Conservation (phyloP, 2,113 vertebrate genomes). For the Coreoperca whiteheadi region DNA sequence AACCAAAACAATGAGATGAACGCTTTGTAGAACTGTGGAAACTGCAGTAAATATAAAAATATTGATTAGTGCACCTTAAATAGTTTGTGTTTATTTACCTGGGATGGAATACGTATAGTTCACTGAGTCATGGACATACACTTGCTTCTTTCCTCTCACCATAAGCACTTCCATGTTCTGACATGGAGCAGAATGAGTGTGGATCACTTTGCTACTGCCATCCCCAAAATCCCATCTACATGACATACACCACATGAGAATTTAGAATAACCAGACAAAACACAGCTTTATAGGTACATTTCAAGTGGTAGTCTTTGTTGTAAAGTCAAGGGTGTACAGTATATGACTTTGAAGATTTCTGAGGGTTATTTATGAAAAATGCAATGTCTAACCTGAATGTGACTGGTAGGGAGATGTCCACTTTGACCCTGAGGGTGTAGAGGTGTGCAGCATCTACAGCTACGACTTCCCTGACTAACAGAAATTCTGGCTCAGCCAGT, state of each 20-base stretch:
- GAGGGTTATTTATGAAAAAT: neutral
- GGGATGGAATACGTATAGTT: constrained; percentile 75
- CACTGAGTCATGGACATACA: constrained; percentile 70
- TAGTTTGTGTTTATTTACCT: constrained; percentile 73
- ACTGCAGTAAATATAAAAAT: neutral
- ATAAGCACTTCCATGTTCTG: constrained; percentile 35
- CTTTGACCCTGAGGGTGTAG: constrained; percentile 77
- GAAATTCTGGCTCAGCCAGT: constrained; percentile 73
- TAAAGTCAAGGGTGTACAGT: neutral
- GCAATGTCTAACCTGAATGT: constrained; percentile 76
- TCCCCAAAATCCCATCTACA: constrained; percentile 87
- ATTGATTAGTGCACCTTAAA: neutral
- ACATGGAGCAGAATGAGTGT: constrained; percentile 66
- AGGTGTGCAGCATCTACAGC: constrained; percentile 59
- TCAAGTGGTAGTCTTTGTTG: neutral
- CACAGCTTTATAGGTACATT: neutral
- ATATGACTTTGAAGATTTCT: neutral
- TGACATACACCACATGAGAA: neutral
- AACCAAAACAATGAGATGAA: neutral
- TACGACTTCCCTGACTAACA: constrained; percentile 58
- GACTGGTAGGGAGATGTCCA: constrained; percentile 78
- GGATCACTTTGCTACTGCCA: constrained; percentile 56
- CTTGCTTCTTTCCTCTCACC: constrained; percentile 59
- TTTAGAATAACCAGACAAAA: neutral
- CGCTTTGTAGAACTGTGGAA: neutral